Conservation (phyloP, 2,113 vertebrate genomes). For the Tyto alba region DNA sequence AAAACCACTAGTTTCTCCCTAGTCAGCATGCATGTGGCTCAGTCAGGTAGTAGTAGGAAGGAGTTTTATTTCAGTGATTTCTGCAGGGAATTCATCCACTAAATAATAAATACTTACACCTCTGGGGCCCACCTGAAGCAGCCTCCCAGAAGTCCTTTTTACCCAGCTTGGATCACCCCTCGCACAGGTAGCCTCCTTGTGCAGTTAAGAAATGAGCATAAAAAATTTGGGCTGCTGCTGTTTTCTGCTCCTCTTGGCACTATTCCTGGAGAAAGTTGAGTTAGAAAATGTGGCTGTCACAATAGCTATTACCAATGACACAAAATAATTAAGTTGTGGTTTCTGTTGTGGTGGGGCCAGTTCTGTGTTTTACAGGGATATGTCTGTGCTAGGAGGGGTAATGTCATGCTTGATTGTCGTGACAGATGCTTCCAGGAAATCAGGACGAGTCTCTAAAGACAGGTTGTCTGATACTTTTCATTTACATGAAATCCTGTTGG, state of each 20-base stretch:
- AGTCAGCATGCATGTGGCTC: neutral
- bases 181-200: neutral
- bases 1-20: neutral
- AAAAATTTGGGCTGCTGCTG: neutral
- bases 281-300: conserved; percentile 26
- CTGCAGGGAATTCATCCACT: neutral
- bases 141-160: neutral
- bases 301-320: conserved; percentile 13
- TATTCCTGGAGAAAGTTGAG: neutral
- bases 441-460: neutral
- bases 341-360: neutral
- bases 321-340: conserved; percentile 48
- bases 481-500: neutral
- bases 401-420: neutral
- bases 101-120: neutral
- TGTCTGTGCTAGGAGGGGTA: neutral
- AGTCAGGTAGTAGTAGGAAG: neutral
- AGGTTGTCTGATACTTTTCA: neutral
- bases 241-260: conserved; percentile 3
- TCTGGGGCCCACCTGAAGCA: neutral
- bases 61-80: neutral
- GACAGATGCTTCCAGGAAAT: neutral
- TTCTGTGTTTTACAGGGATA: neutral
- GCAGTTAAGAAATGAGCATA: neutral
- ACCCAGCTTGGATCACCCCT: neutral